Evolutionary conservation across 1,140 invertebrate genomes (phyloP).

Genomic region (Solenopsis fugax): DNA sequence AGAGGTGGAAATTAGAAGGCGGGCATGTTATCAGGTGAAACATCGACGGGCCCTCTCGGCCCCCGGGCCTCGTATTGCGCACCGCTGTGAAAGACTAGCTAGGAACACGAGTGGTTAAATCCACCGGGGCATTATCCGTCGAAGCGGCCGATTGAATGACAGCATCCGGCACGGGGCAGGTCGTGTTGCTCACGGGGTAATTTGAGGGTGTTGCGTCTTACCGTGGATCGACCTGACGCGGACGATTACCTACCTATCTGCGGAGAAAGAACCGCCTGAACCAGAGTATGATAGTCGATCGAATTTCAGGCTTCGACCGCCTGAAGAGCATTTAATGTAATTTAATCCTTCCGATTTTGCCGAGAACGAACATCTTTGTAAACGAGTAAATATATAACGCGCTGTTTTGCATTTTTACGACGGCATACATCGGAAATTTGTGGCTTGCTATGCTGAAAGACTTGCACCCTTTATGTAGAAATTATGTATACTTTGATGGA

Average conservation of each 20-base stretch:
- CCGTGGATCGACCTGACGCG: slow-evolving; percentile 42
- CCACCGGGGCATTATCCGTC: slow-evolving; percentile 31
- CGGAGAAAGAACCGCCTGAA: not conserved
- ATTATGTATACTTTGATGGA: slow-evolving; percentile 14
- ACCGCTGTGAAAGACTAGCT: slow-evolving; percentile 38
- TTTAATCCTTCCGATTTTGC: slow-evolving; percentile 40
- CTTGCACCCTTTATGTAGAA: not conserved
- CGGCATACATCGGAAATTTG: not conserved
- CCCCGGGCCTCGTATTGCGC: slow-evolving; percentile 29
- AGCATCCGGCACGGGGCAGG: slow-evolving; percentile 39
- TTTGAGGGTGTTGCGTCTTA: slow-evolving; percentile 56
- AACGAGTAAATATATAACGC: not conserved
- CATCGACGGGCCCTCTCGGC: not conserved
- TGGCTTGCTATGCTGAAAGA: not conserved
- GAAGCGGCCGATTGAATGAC: slow-evolving; percentile 52
- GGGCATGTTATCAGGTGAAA: not conserved
- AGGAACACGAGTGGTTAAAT: slow-evolving; percentile 44
- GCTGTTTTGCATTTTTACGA: slow-evolving; percentile 42
- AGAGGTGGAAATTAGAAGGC: not conserved
- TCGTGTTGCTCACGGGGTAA: slow-evolving; percentile 49
- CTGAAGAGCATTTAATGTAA: slow-evolving; percentile 34
- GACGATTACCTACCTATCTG: slow-evolving; percentile 46
- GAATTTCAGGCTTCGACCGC: slow-evolving; percentile 24
- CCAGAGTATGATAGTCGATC: slow-evolving; percentile 27
- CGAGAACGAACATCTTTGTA: slow-evolving; percentile 28